Percentiles rank a stretch among this genome's conserved stretches.
phyloP scores from a whole-genome alignment of 2,113 vertebrate genomes.

The Brachyhypopomus occidentalis region DNA sequence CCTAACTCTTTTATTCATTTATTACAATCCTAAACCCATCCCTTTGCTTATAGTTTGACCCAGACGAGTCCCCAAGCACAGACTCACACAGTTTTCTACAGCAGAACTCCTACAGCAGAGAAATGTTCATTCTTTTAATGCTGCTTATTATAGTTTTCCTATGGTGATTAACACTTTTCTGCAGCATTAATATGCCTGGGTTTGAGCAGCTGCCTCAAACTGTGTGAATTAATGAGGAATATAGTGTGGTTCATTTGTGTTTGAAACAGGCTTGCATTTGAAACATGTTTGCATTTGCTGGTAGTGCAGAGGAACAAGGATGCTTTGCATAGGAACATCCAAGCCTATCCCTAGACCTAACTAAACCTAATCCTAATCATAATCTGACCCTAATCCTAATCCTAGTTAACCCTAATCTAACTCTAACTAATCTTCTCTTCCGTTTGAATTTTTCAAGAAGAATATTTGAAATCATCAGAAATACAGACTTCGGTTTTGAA shows the following conservation, averaged over 20 bases:
- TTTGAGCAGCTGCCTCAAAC: not conserved
- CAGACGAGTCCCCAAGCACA: not conserved
- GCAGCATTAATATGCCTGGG: not conserved
- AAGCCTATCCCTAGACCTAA: too few species aligned
- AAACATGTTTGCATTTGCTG: not conserved
- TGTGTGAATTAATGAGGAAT: not conserved
- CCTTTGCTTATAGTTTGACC: too few species aligned
- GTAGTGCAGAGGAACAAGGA: not conserved
- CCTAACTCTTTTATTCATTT: not conserved
- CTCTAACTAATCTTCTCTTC: not conserved
- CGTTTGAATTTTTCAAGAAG: not conserved
- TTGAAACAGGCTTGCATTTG: not conserved
- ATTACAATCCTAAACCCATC: not conserved
- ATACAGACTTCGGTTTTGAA: not conserved
- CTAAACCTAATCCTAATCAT: too few species aligned
- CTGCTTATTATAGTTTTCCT: not conserved
- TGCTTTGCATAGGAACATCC: not conserved
- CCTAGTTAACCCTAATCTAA: too few species aligned
- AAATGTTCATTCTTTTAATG: not conserved
- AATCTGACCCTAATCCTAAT: too few species aligned
- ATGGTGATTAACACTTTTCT: not conserved
- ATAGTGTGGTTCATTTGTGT: not conserved
- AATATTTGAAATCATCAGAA: not conserved
- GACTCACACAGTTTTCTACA: not conserved
- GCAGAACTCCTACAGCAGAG: not conserved